phyloP scores from a whole-genome alignment of 2,113 vertebrate genomes.

The Eublepharis macularius region DNA sequence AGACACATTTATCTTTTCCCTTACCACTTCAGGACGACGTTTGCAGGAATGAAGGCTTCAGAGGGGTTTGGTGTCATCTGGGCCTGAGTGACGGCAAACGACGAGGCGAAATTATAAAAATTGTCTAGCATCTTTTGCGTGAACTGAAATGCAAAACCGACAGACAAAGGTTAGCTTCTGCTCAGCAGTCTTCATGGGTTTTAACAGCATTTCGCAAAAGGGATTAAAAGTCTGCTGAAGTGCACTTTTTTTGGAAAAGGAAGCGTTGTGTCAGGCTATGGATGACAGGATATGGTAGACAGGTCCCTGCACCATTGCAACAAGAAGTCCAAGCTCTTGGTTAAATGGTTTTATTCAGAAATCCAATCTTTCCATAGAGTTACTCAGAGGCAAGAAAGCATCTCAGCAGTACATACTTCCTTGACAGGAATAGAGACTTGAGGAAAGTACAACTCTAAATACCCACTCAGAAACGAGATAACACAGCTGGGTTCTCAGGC shows the following conservation, averaged over 20 bases:
- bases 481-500: too few species aligned
- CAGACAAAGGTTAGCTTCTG: not conserved
- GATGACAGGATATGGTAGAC: too few species aligned
- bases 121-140: conserved; percentile 98
- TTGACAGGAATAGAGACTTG: too few species aligned
- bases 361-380: too few species aligned
- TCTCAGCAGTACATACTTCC: too few species aligned
- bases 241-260: not conserved
- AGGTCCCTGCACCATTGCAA: too few species aligned
- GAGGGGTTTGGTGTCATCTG: conserved; percentile 93
- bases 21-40: conserved; percentile 89
- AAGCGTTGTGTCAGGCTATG: too few species aligned
- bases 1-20: not conserved
- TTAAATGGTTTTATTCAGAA: too few species aligned
- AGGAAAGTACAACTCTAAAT: too few species aligned
- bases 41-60: conserved; percentile 94
- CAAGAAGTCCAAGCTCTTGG: too few species aligned
- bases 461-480: too few species aligned
- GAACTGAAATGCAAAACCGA: conserved; percentile 77
- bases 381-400: too few species aligned
- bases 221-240: not conserved
- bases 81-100: conserved; percentile 90
- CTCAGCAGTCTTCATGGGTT: not conserved
- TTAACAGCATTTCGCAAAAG: not conserved
- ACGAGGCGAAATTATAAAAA: conserved; percentile 92